Evolutionary conservation across 2,797 vertebrate species (phyloP).

Genomic region (Eupleurogrammus muticus): DNA sequence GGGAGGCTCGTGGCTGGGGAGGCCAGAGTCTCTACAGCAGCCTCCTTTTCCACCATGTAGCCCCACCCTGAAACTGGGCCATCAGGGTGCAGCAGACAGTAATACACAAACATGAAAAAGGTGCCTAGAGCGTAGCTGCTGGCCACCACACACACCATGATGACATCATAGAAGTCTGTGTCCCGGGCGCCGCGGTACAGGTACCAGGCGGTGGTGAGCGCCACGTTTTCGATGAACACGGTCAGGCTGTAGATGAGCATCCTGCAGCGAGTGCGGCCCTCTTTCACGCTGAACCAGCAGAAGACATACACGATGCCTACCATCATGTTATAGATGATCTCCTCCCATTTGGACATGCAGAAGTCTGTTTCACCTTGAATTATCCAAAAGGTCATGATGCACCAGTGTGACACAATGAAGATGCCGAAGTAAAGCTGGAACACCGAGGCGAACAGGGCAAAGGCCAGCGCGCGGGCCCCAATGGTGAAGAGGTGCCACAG

Average conservation of each 20-base stretch:
- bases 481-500: conserved; percentile 98
- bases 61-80: conserved; percentile 90
- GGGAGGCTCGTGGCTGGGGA: conserved; percentile 76
- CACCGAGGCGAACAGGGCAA: conserved; percentile 95
- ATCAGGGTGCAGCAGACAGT: conserved; percentile 96
- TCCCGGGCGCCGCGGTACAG: conserved; percentile 81
- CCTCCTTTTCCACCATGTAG: conserved; percentile 82
- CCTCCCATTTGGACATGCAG: conserved; percentile 99
- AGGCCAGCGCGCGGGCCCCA: conserved; percentile 93
- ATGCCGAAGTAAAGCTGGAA: conserved; percentile 98
- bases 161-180: conserved; percentile 91
- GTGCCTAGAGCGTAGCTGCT: conserved; percentile 96
- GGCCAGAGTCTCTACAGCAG: conserved; percentile 68
- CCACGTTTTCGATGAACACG: conserved; percentile 90
- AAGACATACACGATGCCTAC: conserved; percentile 97
- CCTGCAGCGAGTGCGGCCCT: conserved; percentile 93
- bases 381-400: conserved; percentile 99
- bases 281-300: conserved; percentile 97
- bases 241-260: conserved; percentile 93
- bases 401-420: conserved; percentile 98
- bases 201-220: conserved; percentile 93
- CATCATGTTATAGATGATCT: conserved; percentile 99
- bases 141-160: conserved; percentile 93
- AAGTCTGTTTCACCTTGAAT: conserved; percentile 98
- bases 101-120: conserved; percentile 99